Evolutionary conservation across 2,797 vertebrate species (phyloP), one percentile per base, ranked within the genome.

Genomic region (Eurystomus glaucurus): DNA sequence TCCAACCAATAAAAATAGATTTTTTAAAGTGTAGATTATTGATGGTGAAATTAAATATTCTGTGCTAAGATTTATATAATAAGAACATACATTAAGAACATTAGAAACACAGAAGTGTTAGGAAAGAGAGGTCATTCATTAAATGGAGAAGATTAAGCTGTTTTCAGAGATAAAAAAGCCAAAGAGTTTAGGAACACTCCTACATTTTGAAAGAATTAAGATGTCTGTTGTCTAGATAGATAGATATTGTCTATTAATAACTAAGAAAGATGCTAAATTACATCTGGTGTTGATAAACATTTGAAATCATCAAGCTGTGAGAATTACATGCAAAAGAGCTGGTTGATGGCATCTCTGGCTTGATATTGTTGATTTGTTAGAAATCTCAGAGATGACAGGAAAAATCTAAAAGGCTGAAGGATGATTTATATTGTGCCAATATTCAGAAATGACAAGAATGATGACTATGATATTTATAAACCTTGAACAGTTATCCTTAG

Each of bases 161-260:
- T 81, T 75, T 81, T 64, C 60, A 75, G 21, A 90, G 68, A 61
- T 9, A 50, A 69, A 46, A 82, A 74, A 80, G 4, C 1, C 14
- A 48, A 65, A 81, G 10, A 11, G 1, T n/a, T 84, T 52, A 78
- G 18, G 8, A 92, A 33, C 14, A 23, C 7, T 64, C 22, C 6
- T 50, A 58, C 28, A 39, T 61, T 89, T 95, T 74, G 81, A 84
- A 89, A 85, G 26, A 72, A 81, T 88, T 88, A 78, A 81, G 33
- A 60, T 64, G 8, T 81, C 41, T 69, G 13, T 57, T 86, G 21
- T 88, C 54, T 72, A 69, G 11, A 61, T 62, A 55, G 25, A 65
- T 58, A 65, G 33, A 39, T 87, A 58, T 35, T 4, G 0, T 61
- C 26, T 57, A 69, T 78, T 94, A 82, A 72, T 76, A 89, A 69